Evolutionary conservation across 2,888 invertebrate genomes (phyloP), one percentile per base, ranked within the genome.

Genomic region (Andricus curvator): DNA sequence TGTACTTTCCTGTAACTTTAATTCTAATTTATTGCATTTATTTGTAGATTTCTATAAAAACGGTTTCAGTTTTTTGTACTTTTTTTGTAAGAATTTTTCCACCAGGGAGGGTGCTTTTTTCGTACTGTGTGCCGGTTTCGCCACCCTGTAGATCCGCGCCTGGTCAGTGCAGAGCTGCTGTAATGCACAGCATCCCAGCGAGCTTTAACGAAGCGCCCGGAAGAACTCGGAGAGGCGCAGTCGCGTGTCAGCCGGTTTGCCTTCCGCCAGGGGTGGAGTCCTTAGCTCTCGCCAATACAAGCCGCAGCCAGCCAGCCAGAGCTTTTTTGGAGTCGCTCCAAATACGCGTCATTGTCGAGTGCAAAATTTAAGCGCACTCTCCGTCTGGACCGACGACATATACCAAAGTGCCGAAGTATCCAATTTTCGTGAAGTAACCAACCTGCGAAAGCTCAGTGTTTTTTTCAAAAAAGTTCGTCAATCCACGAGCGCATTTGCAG

Each of bases 221-320:
- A 22, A 70, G 51, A 70, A 29, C 51, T 51, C 20, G 20, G 48
- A 68, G 44, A 51, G 33, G 74, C 74, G 74, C 74, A 74, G 74
- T 74, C 74, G 74, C 74, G 74, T 74, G 33, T 74, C n/a, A 2
- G 51, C 51, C 25, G n/a, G 37, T 67, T 67, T 67, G 51, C 74
- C 74, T 29, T 37, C 51, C 51, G 37, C 29, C 74, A 74, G 74
- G 74, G 74, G 74, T 33, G 56, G 74, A 56, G 74, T 56, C 74
- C 51, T 33, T 74, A n/a, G 56, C n/a, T 74, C 33, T 74, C 51
- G 51, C 74, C 51, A 25, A 29, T 62, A 62, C 62, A 62, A 62
- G 22, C 48, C 15, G 15, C 44, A 48, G 48, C 37, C n/a, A 37
- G 33, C n/a, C 51, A 74, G 37, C 5, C 29, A n/a, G 33, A 56